phyloP scores from a whole-genome alignment of 1,140 invertebrate genomes.

The Carcinoscorpius rotundicauda region DNA sequence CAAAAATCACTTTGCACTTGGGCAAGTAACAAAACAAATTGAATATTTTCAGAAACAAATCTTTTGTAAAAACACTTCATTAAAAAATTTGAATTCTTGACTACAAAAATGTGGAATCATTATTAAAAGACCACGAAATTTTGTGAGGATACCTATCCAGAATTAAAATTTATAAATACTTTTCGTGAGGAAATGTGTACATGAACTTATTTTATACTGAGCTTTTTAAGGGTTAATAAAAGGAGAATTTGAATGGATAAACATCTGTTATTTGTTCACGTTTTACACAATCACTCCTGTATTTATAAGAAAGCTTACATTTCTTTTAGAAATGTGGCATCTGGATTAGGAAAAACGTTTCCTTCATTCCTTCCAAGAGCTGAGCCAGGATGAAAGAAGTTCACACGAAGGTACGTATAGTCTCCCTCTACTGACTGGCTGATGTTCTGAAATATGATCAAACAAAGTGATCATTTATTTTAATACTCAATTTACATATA shows the following conservation, averaged over 20 bases:
- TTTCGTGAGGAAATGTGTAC: too few relatives aligned
- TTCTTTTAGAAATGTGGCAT: constrained; percentile 96
- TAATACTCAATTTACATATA: neutral
- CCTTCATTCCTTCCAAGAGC: constrained; percentile 87
- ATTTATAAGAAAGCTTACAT: constrained; percentile 51
- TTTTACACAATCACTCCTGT: neutral
- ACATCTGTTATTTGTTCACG: neutral
- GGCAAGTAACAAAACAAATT: too few relatives aligned
- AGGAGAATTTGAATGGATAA: neutral
- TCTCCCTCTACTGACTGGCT: constrained; percentile 97
- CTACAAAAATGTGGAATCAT: too few relatives aligned
- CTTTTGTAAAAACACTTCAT: too few relatives aligned
- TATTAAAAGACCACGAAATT: too few relatives aligned
- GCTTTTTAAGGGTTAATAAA: neutral
- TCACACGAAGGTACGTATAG: constrained; percentile 96
- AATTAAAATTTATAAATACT: too few relatives aligned
- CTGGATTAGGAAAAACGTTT: constrained; percentile 76
- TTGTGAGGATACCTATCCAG: too few relatives aligned
- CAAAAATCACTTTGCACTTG: too few relatives aligned
- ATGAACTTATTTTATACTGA: too few relatives aligned
- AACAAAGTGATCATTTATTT: neutral
- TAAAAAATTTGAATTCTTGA: too few relatives aligned
- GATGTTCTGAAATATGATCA: constrained; percentile 53
- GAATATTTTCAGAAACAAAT: too few relatives aligned
- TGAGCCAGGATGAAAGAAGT: constrained; percentile 96